Conservation (phyloP, 2,888 invertebrate species). For the Chironomus riparius region DNA sequence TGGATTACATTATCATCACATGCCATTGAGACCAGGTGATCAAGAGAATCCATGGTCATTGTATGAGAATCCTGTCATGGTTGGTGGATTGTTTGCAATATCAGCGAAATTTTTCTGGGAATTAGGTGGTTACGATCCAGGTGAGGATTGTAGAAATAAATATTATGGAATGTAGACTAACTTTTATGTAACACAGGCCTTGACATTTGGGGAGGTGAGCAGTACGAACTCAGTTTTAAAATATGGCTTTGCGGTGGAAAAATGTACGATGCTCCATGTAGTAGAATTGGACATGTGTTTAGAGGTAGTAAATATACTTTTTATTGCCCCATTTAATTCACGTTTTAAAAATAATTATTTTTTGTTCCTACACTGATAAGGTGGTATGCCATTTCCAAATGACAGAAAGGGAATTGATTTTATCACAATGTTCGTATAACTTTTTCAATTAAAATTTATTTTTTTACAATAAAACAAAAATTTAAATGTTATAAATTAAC, state of each 20-base stretch:
- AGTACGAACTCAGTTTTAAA: conserved; percentile 94
- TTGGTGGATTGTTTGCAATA: conserved; percentile 93
- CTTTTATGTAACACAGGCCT: too few relatives aligned
- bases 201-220: conserved; percentile 85
- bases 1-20: conserved; percentile 6
- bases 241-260: conserved; percentile 85
- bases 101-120: conserved; percentile 89
- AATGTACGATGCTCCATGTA: conserved; percentile 87
- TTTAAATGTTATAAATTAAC: not conserved
- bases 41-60: not conserved
- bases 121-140: conserved; percentile 86
- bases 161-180: too few relatives aligned
- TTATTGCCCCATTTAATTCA: too few relatives aligned
- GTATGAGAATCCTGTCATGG: conserved; percentile 49
- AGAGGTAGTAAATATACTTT: conserved; percentile 48
- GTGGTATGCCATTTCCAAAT: conserved; percentile 70
- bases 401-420: conserved; percentile 51
- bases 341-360: too few relatives aligned
- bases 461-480: not conserved
- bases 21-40: conserved; percentile 15
- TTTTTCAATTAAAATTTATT: not conserved
- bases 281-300: conserved; percentile 85
- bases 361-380: not conserved
- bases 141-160: conserved; percentile 46
- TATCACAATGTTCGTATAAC: not conserved